Percentiles rank a stretch among this genome's conserved stretches.
phyloP scores from a whole-genome alignment of 2,113 vertebrate genomes.

The Rhagologus leucostigma region DNA sequence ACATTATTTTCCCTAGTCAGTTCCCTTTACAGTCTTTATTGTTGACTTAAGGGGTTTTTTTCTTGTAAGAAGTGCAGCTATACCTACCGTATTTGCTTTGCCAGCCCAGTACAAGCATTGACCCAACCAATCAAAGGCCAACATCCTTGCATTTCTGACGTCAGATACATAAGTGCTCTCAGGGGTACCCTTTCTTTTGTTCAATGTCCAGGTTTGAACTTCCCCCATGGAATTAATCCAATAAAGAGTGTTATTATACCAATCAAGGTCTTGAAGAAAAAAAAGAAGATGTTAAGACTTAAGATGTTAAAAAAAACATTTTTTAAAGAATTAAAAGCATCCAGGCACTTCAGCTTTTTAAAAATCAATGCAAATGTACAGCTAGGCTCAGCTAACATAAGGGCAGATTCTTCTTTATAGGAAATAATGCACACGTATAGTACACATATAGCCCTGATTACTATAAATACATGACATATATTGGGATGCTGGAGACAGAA shows the following conservation, averaged over 20 bases:
- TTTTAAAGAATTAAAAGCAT: neutral
- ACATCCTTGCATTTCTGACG: slow-evolving; percentile 53
- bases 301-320: rapidly evolving
- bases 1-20: too few relatives aligned
- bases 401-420: neutral
- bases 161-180: slow-evolving; percentile 24
- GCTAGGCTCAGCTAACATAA: neutral
- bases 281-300: neutral
- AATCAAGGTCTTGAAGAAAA: slow-evolving; percentile 71
- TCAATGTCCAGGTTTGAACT: slow-evolving; percentile 59
- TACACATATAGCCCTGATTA: neutral
- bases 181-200: neutral
- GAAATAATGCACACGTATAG: neutral
- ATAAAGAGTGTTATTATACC: slow-evolving; percentile 76
- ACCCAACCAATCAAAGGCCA: slow-evolving; percentile 78
- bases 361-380: neutral
- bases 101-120: slow-evolving; percentile 75
- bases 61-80: neutral
- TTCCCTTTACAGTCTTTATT: neutral
- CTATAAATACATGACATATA: neutral
- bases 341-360: neutral
- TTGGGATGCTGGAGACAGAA: neutral
- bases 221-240: slow-evolving; percentile 71
- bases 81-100: slow-evolving; percentile 67
- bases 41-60: neutral